Conservation (phyloP, 1,140 invertebrate species). For the Drosophila novamexicana region DNA sequence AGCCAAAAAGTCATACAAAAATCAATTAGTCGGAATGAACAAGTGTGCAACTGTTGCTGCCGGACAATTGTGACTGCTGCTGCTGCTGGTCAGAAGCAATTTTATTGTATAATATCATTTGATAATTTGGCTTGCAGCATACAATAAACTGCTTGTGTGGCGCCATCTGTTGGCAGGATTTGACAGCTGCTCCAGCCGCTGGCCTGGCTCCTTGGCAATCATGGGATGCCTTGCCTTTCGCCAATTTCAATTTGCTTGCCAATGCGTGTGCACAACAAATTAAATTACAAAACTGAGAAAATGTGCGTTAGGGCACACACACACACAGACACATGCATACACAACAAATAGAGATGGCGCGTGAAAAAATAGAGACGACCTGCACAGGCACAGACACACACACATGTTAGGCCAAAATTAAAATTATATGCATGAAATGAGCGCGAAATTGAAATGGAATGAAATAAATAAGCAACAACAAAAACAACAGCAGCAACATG, state of each 20-base stretch:
- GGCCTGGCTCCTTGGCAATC: constrained; percentile 14
- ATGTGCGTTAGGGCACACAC: constrained; percentile 37
- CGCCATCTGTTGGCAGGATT: constrained; percentile 43
- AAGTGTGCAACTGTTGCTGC: constrained; percentile 32
- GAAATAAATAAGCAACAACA: constrained; percentile 64
- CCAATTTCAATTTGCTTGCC: constrained; percentile 43
- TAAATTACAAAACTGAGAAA: constrained; percentile 72
- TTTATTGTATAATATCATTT: constrained; percentile 62
- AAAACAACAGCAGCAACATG: constrained; percentile 9
- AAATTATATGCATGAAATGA: constrained; percentile 83
- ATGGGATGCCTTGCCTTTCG: constrained; percentile 4
- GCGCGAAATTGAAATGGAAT: constrained; percentile 80
- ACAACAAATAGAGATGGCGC: background rate
- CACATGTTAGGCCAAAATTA: constrained; percentile 69
- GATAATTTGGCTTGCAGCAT: constrained; percentile 66
- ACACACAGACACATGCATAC: background rate
- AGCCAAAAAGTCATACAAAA: background rate
- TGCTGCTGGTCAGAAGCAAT: constrained; percentile 24
- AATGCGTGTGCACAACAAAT: constrained; percentile 55
- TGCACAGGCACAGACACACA: constrained; percentile 27
- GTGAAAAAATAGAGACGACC: background rate
- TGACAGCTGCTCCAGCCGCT: constrained; percentile 32
- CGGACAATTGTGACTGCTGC: constrained; percentile 5
- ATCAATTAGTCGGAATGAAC: background rate
- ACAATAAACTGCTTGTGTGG: constrained; percentile 4